Evolutionary conservation across 2,888 invertebrate species (phyloP), one percentile per base, ranked within the genome.

Genomic region (Scaeva pyrastri): DNA sequence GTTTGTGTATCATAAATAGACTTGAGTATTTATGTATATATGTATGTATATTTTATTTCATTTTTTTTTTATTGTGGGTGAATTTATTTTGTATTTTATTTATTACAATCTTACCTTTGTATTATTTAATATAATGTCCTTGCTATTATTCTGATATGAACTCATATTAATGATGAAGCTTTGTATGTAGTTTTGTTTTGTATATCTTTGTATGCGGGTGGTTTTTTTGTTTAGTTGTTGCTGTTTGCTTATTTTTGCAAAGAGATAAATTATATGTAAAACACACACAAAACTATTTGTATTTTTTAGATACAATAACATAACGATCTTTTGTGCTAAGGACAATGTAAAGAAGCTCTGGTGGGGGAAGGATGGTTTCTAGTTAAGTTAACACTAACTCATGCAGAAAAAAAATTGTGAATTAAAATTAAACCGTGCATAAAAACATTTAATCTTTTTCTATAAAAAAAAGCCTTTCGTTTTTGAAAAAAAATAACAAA

Each of bases 21-120:
- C 8, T 23, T 16, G n/a, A n/a, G 43, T 62, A 16, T 31, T 31
- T 31, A 31, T 31, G 5, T 8, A 7, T 31, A 5, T 31, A 7
- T 31, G 6, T 31, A 45, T 45, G 12, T 36, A 7, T 14, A 7
- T 39, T 23, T 14, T 23, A n/a, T 23, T 16, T n/a, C 16, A 11
- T 12, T 12, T 41, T 8, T 2, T 7, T 21, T 21, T 2, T 41
- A 10, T 60, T 60, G 12, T 50, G 21, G 50, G 21, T 0, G n/a
- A 21, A 21, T 21, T 11, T 2, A 11, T 50, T 50, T 52, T 23
- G 52, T 23, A 52, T 23, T 39, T 39, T 52, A 64, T 23, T 64
- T 26, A 64, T 45, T 64, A n/a, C n/a, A 60, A 43, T 41, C 41
- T 62, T 62, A 62, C 62, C 58, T 58, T 39, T 19, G 3, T 12